Evolutionary conservation across 2,113 vertebrate genomes (phyloP).

Genomic region (Struthidea cinerea): DNA sequence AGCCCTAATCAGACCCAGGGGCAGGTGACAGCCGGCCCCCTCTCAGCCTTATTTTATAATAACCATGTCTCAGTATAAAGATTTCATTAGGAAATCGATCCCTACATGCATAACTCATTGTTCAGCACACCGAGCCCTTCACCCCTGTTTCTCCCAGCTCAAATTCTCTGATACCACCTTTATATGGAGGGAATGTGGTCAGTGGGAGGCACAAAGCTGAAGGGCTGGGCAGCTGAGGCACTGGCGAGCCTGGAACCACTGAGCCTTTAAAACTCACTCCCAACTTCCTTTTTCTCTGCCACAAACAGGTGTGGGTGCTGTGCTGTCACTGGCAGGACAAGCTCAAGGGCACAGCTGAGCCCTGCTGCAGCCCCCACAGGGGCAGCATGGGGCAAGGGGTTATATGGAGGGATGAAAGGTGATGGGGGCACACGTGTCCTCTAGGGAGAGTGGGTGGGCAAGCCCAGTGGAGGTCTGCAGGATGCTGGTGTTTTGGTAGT

Average conservation of each 20-base stretch:
- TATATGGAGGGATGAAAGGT: background rate
- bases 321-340: background rate
- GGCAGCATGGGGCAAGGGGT: background rate
- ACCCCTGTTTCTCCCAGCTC: background rate
- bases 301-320: background rate
- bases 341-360: background rate
- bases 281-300: background rate
- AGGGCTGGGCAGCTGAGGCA: background rate
- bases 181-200: background rate
- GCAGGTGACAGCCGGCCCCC: background rate
- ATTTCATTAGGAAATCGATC: conserved; percentile 46
- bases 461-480: background rate
- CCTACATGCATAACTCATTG: background rate
- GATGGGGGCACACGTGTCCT: rapidly evolving
- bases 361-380: background rate
- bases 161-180: background rate
- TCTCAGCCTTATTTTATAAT: background rate
- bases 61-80: background rate
- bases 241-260: rapidly evolving
- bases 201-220: background rate
- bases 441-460: background rate
- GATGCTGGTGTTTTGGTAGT: background rate
- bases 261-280: background rate
- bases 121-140: background rate
- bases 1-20: background rate